Evolutionary conservation across 2,888 invertebrate genomes (phyloP), one percentile per base, ranked within the genome.

Genomic region (Dynastes maya): DNA sequence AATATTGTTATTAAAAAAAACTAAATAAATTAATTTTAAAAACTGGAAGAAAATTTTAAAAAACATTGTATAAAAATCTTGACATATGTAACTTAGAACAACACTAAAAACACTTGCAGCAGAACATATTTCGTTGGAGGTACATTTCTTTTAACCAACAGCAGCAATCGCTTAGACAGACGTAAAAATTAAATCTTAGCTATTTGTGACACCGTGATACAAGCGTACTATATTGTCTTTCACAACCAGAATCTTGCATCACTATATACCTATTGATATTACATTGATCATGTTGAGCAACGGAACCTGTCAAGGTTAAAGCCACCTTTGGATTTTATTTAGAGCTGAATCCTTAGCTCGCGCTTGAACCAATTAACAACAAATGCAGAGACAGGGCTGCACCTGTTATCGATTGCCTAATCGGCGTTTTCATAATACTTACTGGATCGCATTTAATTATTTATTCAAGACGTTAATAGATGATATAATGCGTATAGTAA

Each of bases 271-370:
- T 71, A 80, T 80, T 78, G 78, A 80, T 78, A 80, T 78, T 78
- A 78, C 76, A 72, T 78, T 80, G 80, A 80, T 76, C 67, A 74
- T 70, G 58, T 76, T 78, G 70, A 70, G 77, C 77, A 77, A 77
- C 53, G 61, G 70, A 49, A 70, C 71, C 55, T 72, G 71, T 63
- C 79, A 79, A 79, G 79, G 79, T 76, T 79, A 70, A 63, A 75
- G 51, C 79, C 64, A 70, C 76, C 63, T 79, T 76, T 76, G 70
- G 74, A 75, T 68, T 76, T 40, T 72, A 45, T 72, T 37, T 65
- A n/a, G 37, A 58, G 72, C 72, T 58, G 58, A 72, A 72, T 72
- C 61, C 72, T 27, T 72, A 72, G 58, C 58, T 72, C 55, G 40
- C 37, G 72, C 40, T 6, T 61, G 72, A 29, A 72, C 58, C 61